Evolutionary conservation across 1,140 invertebrate genomes (phyloP).

Genomic region (Meteorus sp.): DNA sequence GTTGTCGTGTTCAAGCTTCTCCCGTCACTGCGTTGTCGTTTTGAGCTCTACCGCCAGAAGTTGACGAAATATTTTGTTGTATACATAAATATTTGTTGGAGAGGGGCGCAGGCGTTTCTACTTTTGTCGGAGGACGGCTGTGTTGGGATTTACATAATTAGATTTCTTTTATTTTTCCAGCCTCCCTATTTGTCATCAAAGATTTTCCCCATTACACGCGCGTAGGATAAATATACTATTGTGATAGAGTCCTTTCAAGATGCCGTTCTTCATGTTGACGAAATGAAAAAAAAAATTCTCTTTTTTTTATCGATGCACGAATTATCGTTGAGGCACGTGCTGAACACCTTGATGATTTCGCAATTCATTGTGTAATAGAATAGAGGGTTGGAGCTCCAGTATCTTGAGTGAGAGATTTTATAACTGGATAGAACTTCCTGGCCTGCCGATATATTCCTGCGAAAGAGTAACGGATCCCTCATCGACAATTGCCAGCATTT

Average conservation of each 20-base stretch:
- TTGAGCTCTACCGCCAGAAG: too few relatives aligned
- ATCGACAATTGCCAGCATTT: too few relatives aligned
- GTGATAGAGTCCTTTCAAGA: not conserved
- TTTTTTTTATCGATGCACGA: not conserved
- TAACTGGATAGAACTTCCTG: conserved; percentile 30
- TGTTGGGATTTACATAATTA: conserved; percentile 54
- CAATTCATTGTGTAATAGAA: too few relatives aligned
- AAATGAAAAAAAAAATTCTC: too few relatives aligned
- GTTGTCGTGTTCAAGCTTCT: too few relatives aligned
- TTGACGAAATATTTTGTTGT: too few relatives aligned
- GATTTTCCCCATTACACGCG: conserved; percentile 43
- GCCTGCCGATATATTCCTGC: conserved; percentile 35
- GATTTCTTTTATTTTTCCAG: conserved; percentile 49
- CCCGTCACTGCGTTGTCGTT: too few relatives aligned
- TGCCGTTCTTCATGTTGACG: conserved; percentile 1
- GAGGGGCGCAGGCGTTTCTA: too few relatives aligned
- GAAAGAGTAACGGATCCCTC: conserved; percentile 34
- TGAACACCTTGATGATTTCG: not conserved
- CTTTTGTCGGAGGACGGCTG: conserved; percentile 33
- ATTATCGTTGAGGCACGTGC: not conserved
- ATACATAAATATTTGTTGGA: too few relatives aligned
- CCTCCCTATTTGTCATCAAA: conserved; percentile 18
- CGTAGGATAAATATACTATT: conserved; percentile 36
- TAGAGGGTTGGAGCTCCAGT: too few relatives aligned
- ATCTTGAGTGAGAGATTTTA: conserved; percentile 25